Percentiles rank a stretch among this genome's conserved stretches.
Conservation (phyloP, 2,797 vertebrate species). For the Chloroceryle amazona region DNA sequence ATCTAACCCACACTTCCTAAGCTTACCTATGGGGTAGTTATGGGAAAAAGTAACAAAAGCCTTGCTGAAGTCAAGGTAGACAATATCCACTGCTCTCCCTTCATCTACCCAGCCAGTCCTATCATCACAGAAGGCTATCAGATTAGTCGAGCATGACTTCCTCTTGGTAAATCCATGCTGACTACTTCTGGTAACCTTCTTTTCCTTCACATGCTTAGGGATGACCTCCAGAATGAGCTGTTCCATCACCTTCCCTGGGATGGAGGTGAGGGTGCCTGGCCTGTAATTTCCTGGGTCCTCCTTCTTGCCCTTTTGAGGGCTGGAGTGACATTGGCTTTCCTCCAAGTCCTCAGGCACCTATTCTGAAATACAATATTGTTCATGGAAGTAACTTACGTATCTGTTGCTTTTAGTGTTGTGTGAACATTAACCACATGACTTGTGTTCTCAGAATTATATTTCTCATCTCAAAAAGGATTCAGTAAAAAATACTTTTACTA, state of each 20-base stretch:
- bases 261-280: background rate
- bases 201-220: background rate
- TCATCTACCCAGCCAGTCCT: background rate
- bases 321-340: background rate
- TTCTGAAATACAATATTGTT: background rate
- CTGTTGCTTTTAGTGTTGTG: background rate
- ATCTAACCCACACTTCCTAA: background rate
- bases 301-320: background rate
- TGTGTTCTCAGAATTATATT: background rate
- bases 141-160: background rate
- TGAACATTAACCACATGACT: background rate
- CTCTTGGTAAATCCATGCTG: background rate
- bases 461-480: background rate
- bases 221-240: background rate
- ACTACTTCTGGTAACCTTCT: background rate
- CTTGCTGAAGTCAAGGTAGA: background rate
- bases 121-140: background rate
- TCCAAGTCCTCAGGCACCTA: background rate
- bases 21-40: background rate
- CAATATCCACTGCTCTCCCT: background rate
- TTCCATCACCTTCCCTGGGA: background rate
- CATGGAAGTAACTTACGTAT: background rate
- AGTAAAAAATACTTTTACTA: background rate
- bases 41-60: background rate
- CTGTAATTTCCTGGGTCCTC: background rate